These are phyloP conservation scores for Tolypeutes matacus DNA, from an alignment of 2,797 vertebrate genomes.

Conservation along the genomic window DNA sequence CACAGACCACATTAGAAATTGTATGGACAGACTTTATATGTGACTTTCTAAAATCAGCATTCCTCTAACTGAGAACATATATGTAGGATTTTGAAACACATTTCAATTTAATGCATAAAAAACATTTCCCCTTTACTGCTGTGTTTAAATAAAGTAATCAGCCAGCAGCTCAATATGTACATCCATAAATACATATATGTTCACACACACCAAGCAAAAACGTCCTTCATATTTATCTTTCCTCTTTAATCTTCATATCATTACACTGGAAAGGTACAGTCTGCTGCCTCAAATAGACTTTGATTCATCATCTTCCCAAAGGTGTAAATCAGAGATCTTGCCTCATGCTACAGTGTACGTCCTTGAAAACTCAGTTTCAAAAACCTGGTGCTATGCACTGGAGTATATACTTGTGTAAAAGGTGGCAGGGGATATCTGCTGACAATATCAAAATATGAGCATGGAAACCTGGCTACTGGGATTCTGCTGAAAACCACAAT, in stretches of 20 bases:
- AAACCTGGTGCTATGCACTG: constrained; percentile 31
- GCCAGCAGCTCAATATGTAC: constrained; percentile 46
- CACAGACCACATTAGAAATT: neutral
- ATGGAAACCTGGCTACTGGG: neutral
- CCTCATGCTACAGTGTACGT: neutral
- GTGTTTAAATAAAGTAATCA: constrained; percentile 75
- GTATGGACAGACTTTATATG: neutral
- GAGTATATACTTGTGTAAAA: constrained; percentile 14
- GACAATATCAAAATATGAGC: constrained; percentile 35
- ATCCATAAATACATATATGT: constrained; percentile 74
- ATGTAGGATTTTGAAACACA: neutral
- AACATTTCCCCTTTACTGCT: constrained; percentile 60
- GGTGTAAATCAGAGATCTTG: constrained; percentile 80
- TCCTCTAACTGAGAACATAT: constrained; percentile 19
- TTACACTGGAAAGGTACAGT: constrained; percentile 71
- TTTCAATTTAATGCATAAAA: constrained; percentile 69
- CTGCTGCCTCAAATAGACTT: constrained; percentile 76
- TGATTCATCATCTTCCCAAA: constrained; percentile 79
- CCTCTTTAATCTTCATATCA: constrained; percentile 80
- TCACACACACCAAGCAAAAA: constrained; percentile 66
- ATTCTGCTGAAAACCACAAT: constrained; percentile 64
- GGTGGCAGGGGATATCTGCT: constrained; percentile 28
- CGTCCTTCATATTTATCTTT: constrained; percentile 75
- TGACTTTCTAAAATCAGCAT: constrained; percentile 20
- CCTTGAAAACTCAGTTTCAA: constrained; percentile 72